Conservation (phyloP, 1,140 invertebrate genomes). For the Calephelis virginiensis region DNA sequence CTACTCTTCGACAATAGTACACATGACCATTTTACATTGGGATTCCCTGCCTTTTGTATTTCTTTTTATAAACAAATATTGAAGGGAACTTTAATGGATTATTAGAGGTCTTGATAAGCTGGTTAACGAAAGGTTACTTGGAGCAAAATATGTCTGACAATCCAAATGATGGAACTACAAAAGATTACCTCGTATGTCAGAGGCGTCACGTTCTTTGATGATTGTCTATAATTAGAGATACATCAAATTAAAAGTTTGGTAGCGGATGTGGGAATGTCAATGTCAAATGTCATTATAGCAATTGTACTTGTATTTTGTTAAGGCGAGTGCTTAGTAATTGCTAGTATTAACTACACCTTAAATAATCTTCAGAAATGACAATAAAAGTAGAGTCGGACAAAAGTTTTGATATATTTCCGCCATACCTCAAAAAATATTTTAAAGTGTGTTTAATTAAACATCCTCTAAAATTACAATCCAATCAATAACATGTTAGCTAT, state of each 20-base stretch:
- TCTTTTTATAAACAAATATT: conserved; percentile 2
- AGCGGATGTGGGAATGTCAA: conserved; percentile 45
- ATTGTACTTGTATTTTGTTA: conserved; percentile 24
- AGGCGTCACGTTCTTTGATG: conserved; percentile 59
- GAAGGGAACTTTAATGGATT: neutral
- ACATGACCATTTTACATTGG: conserved; percentile 37
- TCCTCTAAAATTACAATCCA: too few species aligned
- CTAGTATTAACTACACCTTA: neutral
- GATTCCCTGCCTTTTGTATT: conserved; percentile 29
- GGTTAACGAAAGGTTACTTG: conserved; percentile 51
- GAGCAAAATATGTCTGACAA: conserved; percentile 58
- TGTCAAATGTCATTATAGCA: conserved; percentile 44
- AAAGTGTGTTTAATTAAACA: too few species aligned
- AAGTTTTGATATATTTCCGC: too few species aligned
- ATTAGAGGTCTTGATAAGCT: conserved; percentile 22
- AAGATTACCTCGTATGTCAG: conserved; percentile 72
- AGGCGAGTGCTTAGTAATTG: neutral
- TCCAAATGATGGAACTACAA: conserved; percentile 61
- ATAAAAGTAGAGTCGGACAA: too few species aligned
- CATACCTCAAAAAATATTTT: too few species aligned
- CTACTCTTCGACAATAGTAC: conserved; percentile 61
- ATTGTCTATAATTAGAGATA: conserved; percentile 67
- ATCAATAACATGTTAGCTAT: too few species aligned
- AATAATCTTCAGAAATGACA: too few species aligned
- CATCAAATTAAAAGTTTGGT: conserved; percentile 69